phyloP scores from a whole-genome alignment of 92 coral and sea anemone species.

The Micromussa lordhowensis region DNA sequence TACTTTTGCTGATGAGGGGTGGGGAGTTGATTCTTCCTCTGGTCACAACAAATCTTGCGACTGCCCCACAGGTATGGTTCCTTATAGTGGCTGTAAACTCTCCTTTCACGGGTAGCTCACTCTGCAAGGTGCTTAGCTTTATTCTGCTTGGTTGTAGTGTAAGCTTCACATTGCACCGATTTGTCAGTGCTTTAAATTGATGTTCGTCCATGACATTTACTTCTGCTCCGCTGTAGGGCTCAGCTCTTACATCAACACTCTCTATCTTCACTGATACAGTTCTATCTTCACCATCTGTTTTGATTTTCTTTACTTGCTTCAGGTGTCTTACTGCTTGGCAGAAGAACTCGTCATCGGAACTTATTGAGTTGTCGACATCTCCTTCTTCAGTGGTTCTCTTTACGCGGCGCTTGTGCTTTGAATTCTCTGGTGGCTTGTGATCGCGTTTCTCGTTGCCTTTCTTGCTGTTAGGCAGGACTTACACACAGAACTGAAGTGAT shows the following conservation, averaged over 20 bases:
- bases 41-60: constrained; percentile 49
- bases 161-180: too few relatives aligned
- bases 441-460: background rate
- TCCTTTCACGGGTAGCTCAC: too few relatives aligned
- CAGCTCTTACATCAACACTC: background rate
- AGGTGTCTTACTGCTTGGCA: too few relatives aligned
- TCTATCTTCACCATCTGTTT: too few relatives aligned
- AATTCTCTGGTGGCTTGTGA: background rate
- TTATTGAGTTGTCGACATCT: constrained; percentile 25
- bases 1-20: constrained; percentile 65
- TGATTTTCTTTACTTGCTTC: too few relatives aligned
- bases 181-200: too few relatives aligned
- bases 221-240: background rate
- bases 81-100: background rate
- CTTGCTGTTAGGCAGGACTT: constrained; percentile 1
- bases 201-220: too few relatives aligned
- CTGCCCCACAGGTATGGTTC: constrained; percentile 39
- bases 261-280: background rate
- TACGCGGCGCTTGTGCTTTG: constrained; percentile 28
- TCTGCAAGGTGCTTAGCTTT: too few relatives aligned
- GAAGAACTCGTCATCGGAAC: constrained; percentile 8
- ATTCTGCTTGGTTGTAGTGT: too few relatives aligned
- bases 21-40: constrained; percentile 72
- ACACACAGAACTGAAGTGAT: constrained; percentile 36
- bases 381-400: constrained; percentile 36